Conservation (phyloP, 2,113 vertebrate genomes). For the Balaenoptera acutorostrata region DNA sequence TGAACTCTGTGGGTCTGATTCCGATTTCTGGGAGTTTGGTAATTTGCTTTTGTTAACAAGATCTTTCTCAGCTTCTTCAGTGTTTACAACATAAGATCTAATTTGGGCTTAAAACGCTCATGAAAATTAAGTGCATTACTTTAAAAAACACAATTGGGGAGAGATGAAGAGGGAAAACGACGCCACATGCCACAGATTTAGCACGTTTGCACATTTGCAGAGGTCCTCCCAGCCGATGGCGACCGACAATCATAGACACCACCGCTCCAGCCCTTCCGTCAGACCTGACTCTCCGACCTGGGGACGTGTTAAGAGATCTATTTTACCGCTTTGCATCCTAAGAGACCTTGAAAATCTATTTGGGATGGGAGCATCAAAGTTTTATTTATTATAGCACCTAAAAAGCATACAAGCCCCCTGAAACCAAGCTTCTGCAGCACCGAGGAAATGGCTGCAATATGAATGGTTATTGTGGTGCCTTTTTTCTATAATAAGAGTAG, state of each 20-base stretch:
- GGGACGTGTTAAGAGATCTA: background rate
- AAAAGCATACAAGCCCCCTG: background rate
- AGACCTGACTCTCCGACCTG: background rate
- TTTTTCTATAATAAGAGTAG: background rate
- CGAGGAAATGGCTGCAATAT: background rate
- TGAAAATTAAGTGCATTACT: constrained; percentile 56
- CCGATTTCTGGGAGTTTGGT: constrained; percentile 46
- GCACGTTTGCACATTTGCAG: background rate
- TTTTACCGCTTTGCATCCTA: background rate
- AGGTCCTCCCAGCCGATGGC: background rate
- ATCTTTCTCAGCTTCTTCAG: constrained; percentile 31
- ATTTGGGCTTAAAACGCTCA: constrained; percentile 51
- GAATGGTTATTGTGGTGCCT: background rate
- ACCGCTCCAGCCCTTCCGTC: background rate
- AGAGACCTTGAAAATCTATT: constrained; percentile 10
- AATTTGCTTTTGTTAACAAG: constrained; percentile 59
- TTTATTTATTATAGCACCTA: constrained; percentile 36
- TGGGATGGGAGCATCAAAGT: background rate
- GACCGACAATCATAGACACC: rapidly evolving
- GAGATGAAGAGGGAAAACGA: background rate
- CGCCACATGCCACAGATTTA: background rate
- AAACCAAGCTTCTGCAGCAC: background rate
- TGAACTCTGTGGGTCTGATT: constrained; percentile 42
- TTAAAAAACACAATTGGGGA: background rate
- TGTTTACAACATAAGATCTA: constrained; percentile 62